Conservation (phyloP, 2,888 invertebrate species). For the Phalera bucephala region DNA sequence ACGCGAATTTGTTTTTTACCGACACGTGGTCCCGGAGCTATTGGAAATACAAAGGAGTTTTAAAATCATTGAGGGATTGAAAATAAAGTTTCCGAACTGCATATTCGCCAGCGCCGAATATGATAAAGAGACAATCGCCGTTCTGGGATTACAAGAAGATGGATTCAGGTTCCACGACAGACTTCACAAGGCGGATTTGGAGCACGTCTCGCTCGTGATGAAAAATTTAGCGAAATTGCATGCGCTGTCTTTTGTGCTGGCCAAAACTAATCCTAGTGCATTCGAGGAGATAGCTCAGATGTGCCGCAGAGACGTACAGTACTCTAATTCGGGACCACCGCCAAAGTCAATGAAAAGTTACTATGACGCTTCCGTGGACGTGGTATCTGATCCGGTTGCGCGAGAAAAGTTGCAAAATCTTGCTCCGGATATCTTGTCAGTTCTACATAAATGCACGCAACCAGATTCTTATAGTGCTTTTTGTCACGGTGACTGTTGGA, state of each 20-base stretch:
- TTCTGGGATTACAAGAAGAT: slow-evolving; percentile 26
- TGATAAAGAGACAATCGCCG: slow-evolving; percentile 51
- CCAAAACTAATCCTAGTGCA: slow-evolving; percentile 39
- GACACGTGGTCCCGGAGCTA: slow-evolving; percentile 42
- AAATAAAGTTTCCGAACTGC: slow-evolving; percentile 61
- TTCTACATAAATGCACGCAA: slow-evolving; percentile 51
- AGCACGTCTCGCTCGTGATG: slow-evolving; percentile 48
- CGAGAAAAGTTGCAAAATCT: slow-evolving; percentile 45
- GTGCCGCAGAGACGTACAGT: slow-evolving; percentile 52
- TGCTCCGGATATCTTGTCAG: slow-evolving; percentile 41
- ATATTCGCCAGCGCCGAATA: slow-evolving; percentile 44
- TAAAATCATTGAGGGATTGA: slow-evolving; percentile 56
- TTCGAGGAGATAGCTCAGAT: slow-evolving; percentile 45
- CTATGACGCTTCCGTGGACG: slow-evolving; percentile 53
- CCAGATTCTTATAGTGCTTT: slow-evolving; percentile 44
- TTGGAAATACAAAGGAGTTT: slow-evolving; percentile 50
- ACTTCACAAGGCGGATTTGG: slow-evolving; percentile 44
- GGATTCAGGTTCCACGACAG: slow-evolving; percentile 42
- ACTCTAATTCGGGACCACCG: slow-evolving; percentile 44
- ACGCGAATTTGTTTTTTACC: slow-evolving; percentile 51
- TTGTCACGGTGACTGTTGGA: slow-evolving; percentile 71
- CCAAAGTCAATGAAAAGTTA: slow-evolving; percentile 48
- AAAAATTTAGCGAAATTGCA: slow-evolving; percentile 65
- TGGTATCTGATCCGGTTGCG: slow-evolving; percentile 40
- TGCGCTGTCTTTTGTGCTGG: slow-evolving; percentile 54